Conservation (phyloP, 2,888 invertebrate genomes). For the Muschampia plurimacula region DNA sequence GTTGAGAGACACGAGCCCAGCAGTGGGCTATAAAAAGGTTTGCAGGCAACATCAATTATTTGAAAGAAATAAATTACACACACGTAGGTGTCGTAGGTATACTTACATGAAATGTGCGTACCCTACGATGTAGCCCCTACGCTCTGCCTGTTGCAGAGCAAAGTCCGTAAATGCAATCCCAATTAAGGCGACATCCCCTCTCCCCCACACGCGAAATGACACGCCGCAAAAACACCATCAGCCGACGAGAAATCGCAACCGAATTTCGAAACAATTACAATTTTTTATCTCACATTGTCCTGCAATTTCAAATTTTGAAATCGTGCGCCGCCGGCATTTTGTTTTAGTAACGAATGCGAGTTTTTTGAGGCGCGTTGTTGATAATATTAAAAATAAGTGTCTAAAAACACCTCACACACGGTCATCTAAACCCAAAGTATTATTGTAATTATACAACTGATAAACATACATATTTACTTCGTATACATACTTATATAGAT, state of each 20-base stretch:
- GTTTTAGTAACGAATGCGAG: slow-evolving; percentile 16
- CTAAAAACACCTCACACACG: no score
- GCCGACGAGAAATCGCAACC: slow-evolving; percentile 66
- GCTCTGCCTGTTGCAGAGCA: slow-evolving; percentile 27
- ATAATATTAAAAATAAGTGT: no score
- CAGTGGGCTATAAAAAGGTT: no score
- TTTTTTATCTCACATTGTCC: slow-evolving; percentile 67
- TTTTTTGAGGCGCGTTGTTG: slow-evolving; percentile 1
- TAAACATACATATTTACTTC: no score
- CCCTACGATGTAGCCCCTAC: no score
- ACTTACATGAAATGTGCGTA: background rate
- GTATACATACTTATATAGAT: no score
- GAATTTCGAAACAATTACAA: slow-evolving; percentile 69
- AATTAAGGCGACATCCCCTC: slow-evolving; percentile 52
- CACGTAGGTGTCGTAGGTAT: background rate
- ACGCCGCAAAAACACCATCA: slow-evolving; percentile 63
- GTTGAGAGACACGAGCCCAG: no score
- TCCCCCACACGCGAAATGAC: slow-evolving; percentile 46
- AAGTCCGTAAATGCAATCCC: slow-evolving; percentile 24
- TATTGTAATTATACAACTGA: no score
- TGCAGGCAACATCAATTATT: no score
- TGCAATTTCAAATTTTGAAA: slow-evolving; percentile 51
- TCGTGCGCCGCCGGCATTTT: slow-evolving; percentile 28
- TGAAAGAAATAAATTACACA: background rate
- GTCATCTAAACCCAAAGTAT: no score